Conservation (phyloP, 2,888 invertebrate genomes). For the Microplitis manilae region DNA sequence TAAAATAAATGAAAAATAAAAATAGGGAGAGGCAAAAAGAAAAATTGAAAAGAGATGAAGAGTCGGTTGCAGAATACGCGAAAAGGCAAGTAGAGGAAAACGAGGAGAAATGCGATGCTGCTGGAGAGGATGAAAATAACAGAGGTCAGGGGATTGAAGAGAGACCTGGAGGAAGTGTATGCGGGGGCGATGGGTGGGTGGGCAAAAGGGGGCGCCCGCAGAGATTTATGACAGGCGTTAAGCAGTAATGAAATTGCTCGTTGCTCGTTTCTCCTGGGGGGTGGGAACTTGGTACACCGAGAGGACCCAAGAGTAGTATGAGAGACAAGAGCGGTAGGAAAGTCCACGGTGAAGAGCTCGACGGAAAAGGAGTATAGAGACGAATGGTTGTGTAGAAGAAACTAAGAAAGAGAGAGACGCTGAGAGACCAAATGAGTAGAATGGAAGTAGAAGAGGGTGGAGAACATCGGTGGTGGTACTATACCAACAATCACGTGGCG, state of each 20-base stretch:
- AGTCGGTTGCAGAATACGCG: slow-evolving; percentile 19
- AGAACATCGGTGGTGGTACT: slow-evolving; percentile 52
- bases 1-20: background rate
- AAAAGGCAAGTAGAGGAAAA: slow-evolving; percentile 14
- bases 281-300: slow-evolving; percentile 49
- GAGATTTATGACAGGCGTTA: slow-evolving; percentile 74
- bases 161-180: slow-evolving; percentile 33
- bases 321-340: slow-evolving; percentile 27
- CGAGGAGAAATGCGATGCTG: slow-evolving; percentile 35
- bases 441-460: slow-evolving; percentile 49
- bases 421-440: slow-evolving; percentile 35
- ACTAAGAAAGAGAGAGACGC: slow-evolving; percentile 16
- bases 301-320: slow-evolving; percentile 54
- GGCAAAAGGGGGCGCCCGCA: slow-evolving; percentile 59
- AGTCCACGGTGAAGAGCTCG: background rate
- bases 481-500: slow-evolving; percentile 68
- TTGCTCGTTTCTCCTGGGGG: slow-evolving; percentile 68
- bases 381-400: slow-evolving; percentile 15
- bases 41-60: slow-evolving; percentile 46
- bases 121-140: slow-evolving; percentile 34
- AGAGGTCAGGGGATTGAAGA: slow-evolving; percentile 44
- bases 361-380: slow-evolving; percentile 16
- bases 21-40: slow-evolving; percentile 24
- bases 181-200: slow-evolving; percentile 50
- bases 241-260: slow-evolving; percentile 74